Evolutionary conservation across 2,113 vertebrate species (phyloP), one percentile per base, ranked within the genome.

Genomic region (Paraplagusia blochii): DNA sequence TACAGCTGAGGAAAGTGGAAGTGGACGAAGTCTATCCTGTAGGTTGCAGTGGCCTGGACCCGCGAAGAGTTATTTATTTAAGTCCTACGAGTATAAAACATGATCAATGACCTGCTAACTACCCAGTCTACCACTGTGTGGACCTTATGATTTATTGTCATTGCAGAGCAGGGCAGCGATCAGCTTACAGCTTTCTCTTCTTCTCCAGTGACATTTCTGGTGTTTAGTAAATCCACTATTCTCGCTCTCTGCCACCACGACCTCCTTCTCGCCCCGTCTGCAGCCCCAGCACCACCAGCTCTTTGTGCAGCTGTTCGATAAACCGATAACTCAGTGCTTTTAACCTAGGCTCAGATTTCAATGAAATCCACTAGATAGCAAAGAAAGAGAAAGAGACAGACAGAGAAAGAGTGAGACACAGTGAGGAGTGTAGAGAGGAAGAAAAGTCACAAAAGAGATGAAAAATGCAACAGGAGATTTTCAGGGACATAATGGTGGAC

Each of bases 331-430:
- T 7, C 1, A 51, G 51, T 61, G 63, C 70, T 80, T 76, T 81
- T 59, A 78, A 68, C 62, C 6, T n/a, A 44, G 51, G 71, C 36
- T 87, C 73, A 13, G 13, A 66, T 85, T 84, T 81, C 85, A 42
- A 0, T 40, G 18, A 58, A 58, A 53, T 44, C 50, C 16, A 53
- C 16, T 4, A 11, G 39, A n/a, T n/a, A n/a, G n/a, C n/a, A n/a
- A n/a, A 60, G 17, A 19, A n/a, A 69, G 33, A 36, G 8, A 18
- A 57, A 15, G 47, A 19, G 52, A n/a, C 29, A 6, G n/a, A n/a
- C n/a, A n/a, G n/a, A n/a, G n/a, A n/a, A n/a, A n/a, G n/a, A n/a
- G n/a, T n/a, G n/a, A n/a, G 12, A 18, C 33, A 44, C 14, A 40
- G 11, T 33, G n/a, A 52, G 39, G 15, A 45, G 9, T 11, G 3